phyloP scores from a whole-genome alignment of 2,797 vertebrate genomes.

The Dendrocincla tyrannina region DNA sequence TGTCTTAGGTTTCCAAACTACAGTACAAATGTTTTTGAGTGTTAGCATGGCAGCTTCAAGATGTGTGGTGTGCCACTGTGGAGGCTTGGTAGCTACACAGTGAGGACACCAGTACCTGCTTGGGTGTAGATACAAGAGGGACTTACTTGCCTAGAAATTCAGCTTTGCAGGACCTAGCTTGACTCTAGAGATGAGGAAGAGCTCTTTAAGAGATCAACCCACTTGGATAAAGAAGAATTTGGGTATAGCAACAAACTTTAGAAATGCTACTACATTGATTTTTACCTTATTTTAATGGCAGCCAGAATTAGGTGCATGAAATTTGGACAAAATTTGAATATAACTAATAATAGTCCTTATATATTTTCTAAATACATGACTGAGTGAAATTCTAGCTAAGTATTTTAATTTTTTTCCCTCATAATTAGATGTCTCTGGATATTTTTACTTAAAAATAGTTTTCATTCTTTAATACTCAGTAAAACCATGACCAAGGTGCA shows the following conservation, averaged over 20 bases:
- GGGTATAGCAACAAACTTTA: neutral
- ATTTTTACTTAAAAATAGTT: neutral
- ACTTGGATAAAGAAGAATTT: neutral
- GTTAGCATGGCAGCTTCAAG: neutral
- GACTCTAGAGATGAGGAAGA: neutral
- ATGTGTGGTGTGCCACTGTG: neutral
- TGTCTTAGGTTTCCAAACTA: neutral
- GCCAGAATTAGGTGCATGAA: neutral
- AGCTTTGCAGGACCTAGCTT: neutral
- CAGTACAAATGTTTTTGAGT: neutral
- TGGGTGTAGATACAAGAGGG: neutral
- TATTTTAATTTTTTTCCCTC: neutral
- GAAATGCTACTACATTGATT: neutral
- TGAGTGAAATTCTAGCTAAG: neutral
- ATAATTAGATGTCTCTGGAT: neutral
- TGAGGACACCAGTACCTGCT: neutral
- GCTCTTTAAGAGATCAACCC: neutral
- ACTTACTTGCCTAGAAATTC: neutral
- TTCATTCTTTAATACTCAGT: neutral
- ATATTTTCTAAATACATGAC: neutral
- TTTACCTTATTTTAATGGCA: neutral
- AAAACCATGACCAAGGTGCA: neutral
- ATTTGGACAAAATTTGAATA: neutral
- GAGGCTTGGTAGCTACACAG: neutral
- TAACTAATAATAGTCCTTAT: neutral